Conservation (phyloP, 2,888 invertebrate genomes). For the Napeogenes inachia region DNA sequence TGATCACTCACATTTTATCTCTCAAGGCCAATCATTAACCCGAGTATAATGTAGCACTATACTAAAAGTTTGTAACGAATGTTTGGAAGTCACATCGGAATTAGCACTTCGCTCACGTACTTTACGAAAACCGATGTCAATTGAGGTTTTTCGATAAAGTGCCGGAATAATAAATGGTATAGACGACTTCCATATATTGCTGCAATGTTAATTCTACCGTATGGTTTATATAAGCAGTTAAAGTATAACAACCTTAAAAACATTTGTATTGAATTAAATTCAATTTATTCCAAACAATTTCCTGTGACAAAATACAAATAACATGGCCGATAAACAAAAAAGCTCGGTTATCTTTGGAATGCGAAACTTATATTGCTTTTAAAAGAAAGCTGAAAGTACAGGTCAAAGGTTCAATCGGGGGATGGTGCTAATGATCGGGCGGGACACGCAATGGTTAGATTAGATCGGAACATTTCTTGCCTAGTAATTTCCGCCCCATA, state of each 20-base stretch:
- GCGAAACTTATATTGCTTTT: constrained; percentile 12
- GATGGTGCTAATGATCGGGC: constrained; percentile 56
- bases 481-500: constrained; percentile 67
- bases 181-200: constrained; percentile 15
- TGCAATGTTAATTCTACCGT: not conserved
- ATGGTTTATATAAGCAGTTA: too few relatives aligned
- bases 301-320: not conserved
- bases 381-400: constrained; percentile 16
- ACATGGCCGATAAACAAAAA: constrained; percentile 7
- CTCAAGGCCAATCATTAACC: not conserved
- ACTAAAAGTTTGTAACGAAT: not conserved
- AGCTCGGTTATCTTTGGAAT: not conserved
- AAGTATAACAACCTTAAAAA: constrained; percentile 11
- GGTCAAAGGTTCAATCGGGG: constrained; percentile 18
- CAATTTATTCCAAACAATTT: too few relatives aligned
- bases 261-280: not conserved
- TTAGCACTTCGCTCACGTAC: constrained; percentile 24
- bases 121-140: constrained; percentile 41
- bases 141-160: constrained; percentile 50
- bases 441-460: constrained; percentile 68
- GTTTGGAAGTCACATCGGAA: constrained; percentile 4
- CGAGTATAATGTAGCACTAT: not conserved
- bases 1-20: too few relatives aligned
- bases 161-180: constrained; percentile 37
- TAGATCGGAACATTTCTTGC: constrained; percentile 63